Base-by-base conservation (phyloP, 2,888 invertebrate species). In the Luffia ferchaultella region DNA sequence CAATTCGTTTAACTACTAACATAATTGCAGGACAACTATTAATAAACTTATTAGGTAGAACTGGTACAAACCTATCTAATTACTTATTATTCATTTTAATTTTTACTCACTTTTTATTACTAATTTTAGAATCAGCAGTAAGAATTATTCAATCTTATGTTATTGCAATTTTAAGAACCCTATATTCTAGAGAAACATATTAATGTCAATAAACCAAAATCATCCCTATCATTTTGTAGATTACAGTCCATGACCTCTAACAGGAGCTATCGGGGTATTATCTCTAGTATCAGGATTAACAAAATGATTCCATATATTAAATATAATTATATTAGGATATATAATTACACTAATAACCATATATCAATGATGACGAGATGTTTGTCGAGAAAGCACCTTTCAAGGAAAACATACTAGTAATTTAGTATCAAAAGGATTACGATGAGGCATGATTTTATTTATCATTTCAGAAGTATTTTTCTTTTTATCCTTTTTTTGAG, bases 21-120 rank as follows among this genome's bases (percentile, higher is more conserved):
- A 90, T 91, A 87, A 90, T 90, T 83, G 89, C 91, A 1, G 90
- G 90, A 0, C 90, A 91, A 68, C 64, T 91, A 71, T 58, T 91
- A 65, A 69, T 91, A 83, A 88, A 88, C 1, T 58, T 91, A 59
- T 62, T 90, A 63, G 84, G 86, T 58, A 61, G 64, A 45, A 78
- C 68, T 12, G 70, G 74, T 46, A 62, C 42, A 53, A n/a, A n/a
- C n/a, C n/a, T n/a, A 57, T 71, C 61, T 2, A 57, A 54, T 50
- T 68, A 70, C 55, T 60, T 74, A 56, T 59, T 76, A 58, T 50
- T 66, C 47, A 49, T 84, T 30, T 64, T 84, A 68, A 58, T 86
- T 58, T 45, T 79, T 41, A 64, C 68, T 45, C 87, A 88, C 86
- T 71, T 83, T 58, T 46, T 83, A 58, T 55, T 88, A 62, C 65